Conservation (phyloP, 2,797 vertebrate species). For the Falco novaeseelandiae region DNA sequence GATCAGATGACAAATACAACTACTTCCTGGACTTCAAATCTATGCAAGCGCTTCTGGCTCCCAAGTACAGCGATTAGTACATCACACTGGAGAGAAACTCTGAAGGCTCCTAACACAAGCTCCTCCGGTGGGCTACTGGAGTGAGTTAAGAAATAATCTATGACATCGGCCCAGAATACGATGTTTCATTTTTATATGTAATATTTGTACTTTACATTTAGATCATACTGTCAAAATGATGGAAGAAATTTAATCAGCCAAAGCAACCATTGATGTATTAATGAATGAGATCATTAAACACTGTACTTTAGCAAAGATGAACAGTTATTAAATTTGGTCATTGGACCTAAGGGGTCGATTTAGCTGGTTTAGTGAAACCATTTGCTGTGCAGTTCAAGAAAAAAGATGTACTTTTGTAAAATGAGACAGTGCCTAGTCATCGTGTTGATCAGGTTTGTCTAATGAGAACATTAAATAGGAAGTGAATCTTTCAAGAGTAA, state of each 20-base stretch:
- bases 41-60: neutral
- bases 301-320: slow-evolving; percentile 54
- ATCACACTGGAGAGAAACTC: neutral
- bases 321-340: slow-evolving; percentile 61
- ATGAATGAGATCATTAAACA: slow-evolving; percentile 60
- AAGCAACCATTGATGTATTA: slow-evolving; percentile 58
- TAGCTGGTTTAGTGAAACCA: slow-evolving; percentile 51
- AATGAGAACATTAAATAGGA: neutral
- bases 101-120: neutral
- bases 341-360: slow-evolving; percentile 56
- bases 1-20: neutral
- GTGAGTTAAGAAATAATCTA: neutral
- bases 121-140: neutral
- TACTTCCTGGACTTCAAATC: neutral
- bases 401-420: slow-evolving; percentile 12
- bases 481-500: neutral
- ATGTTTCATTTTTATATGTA: slow-evolving; percentile 4
- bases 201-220: slow-evolving; percentile 56
- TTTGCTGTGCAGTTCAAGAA: slow-evolving; percentile 22
- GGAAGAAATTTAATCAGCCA: slow-evolving; percentile 63
- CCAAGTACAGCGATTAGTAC: neutral
- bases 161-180: neutral
- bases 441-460: neutral
- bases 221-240: slow-evolving; percentile 56
- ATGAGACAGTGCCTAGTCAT: neutral